phyloP scores from a whole-genome alignment of 2,797 vertebrate species.

The Xerus rutilus region DNA sequence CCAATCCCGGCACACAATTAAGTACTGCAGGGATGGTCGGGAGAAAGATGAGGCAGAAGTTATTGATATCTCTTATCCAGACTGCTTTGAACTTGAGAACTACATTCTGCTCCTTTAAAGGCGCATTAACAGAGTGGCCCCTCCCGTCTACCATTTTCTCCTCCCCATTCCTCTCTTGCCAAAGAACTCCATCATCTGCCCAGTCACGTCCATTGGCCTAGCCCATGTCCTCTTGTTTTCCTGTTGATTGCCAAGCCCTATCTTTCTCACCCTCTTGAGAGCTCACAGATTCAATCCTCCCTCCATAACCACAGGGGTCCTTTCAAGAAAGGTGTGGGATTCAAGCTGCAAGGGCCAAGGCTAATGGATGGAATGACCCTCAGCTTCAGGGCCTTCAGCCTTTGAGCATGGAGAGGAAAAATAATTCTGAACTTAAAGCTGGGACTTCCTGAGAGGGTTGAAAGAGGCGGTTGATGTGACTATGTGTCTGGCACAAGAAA shows the following conservation, averaged over 20 bases:
- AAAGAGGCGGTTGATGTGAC: too few species aligned
- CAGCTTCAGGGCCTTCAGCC: neutral
- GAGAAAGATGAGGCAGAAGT: too few species aligned
- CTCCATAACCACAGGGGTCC: neutral
- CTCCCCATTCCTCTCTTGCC: too few species aligned
- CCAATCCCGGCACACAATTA: neutral
- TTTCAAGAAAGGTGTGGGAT: neutral
- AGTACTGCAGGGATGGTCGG: rapidly evolving
- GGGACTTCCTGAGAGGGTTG: neutral
- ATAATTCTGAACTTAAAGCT: neutral
- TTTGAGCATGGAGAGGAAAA: neutral
- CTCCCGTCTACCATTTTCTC: neutral
- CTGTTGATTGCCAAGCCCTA: rapidly evolving
- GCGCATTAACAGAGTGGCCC: neutral
- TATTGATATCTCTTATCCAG: neutral
- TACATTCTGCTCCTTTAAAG: neutral
- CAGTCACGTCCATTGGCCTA: rapidly evolving
- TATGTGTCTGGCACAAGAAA: neutral
- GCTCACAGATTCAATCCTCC: neutral
- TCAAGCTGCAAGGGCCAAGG: neutral
- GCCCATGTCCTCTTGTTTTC: rapidly evolving
- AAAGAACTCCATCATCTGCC: rapidly evolving
- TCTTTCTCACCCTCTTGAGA: too few species aligned
- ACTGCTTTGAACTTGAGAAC: neutral
- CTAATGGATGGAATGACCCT: rapidly evolving